Conservation (phyloP, 1,140 invertebrate species). For the Pissodes strobi region DNA sequence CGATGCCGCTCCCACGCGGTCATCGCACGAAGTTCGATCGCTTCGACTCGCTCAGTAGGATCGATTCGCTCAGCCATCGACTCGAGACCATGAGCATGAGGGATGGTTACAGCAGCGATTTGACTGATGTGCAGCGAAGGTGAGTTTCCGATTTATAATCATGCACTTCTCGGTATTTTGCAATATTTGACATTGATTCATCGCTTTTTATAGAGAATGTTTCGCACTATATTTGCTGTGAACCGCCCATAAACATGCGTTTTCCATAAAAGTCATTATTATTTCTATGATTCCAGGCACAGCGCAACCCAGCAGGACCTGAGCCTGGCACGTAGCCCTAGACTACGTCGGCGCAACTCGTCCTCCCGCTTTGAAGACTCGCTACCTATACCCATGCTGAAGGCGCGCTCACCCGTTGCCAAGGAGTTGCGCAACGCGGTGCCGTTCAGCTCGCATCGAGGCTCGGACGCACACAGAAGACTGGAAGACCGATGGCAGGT, state of each 20-base stretch:
- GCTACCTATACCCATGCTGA: conserved; percentile 60
- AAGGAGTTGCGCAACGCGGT: conserved; percentile 53
- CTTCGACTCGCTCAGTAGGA: conserved; percentile 53
- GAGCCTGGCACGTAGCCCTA: conserved; percentile 45
- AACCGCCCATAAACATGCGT: no score
- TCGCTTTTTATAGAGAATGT: neutral
- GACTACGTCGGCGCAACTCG: conserved; percentile 50
- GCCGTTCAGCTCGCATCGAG: conserved; percentile 49
- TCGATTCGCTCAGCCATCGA: conserved; percentile 51
- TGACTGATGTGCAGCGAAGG: conserved; percentile 24
- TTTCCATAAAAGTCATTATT: neutral
- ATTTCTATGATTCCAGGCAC: conserved; percentile 36
- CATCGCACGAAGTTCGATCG: conserved; percentile 41
- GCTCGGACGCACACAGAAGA: conserved; percentile 56
- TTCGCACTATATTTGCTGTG: no score
- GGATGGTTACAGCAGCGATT: conserved; percentile 31
- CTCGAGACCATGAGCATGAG: conserved; percentile 50
- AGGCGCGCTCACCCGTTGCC: conserved; percentile 58
- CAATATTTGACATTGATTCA: neutral
- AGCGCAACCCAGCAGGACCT: conserved; percentile 54
- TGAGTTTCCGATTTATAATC: neutral
- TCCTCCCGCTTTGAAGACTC: conserved; percentile 55
- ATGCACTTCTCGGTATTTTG: conserved; percentile 4
- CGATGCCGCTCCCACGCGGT: conserved; percentile 25
- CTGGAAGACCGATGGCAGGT: conserved; percentile 61